A percentile compares a stretch with the other conserved stretches of the same genome.
Evolutionary conservation across 2,888 invertebrate genomes (phyloP).

Genomic region (Monopis laevigella): DNA sequence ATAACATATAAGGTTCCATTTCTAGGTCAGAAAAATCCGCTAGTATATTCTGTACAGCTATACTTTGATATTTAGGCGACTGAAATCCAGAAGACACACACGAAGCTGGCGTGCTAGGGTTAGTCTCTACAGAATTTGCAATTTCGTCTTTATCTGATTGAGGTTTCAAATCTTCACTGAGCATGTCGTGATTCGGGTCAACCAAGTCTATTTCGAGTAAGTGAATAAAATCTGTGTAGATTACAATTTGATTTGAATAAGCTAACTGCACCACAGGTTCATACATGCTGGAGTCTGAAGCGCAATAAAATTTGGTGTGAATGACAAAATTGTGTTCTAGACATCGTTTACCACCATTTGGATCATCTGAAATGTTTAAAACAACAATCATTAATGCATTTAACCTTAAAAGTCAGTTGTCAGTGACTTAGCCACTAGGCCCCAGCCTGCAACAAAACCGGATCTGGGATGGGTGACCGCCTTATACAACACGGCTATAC

Average conservation of each 20-base stretch:
- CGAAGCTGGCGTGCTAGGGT: conserved; percentile 45
- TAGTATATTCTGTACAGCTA: conserved; percentile 68
- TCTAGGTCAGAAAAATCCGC: conserved; percentile 72
- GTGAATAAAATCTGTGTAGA: conserved; percentile 88
- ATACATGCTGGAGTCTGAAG: conserved; percentile 84
- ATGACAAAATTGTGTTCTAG: conserved; percentile 90
- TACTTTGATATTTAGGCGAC: conserved; percentile 62
- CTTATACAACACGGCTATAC: too few species aligned
- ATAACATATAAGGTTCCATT: conserved; percentile 57
- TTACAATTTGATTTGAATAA: conserved; percentile 78
- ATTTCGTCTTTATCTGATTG: conserved; percentile 42
- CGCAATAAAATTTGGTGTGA: conserved; percentile 90
- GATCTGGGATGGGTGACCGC: too few species aligned
- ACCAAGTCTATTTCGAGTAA: conserved; percentile 73
- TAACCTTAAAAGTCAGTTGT: too few species aligned
- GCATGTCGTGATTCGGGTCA: conserved; percentile 46
- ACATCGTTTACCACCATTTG: conserved; percentile 76
- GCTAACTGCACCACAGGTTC: conserved; percentile 75
- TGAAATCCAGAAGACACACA: conserved; percentile 53
- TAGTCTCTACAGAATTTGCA: conserved; percentile 33
- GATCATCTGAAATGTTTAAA: conserved; percentile 38
- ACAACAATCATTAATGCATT: too few species aligned
- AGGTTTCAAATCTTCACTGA: conserved; percentile 39
- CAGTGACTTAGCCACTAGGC: too few species aligned
- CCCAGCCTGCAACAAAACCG: too few species aligned